Percentiles rank a stretch among this genome's conserved stretches.
Evolutionary conservation across 2,113 vertebrate genomes (phyloP).

Genomic region (Abramis brama): DNA sequence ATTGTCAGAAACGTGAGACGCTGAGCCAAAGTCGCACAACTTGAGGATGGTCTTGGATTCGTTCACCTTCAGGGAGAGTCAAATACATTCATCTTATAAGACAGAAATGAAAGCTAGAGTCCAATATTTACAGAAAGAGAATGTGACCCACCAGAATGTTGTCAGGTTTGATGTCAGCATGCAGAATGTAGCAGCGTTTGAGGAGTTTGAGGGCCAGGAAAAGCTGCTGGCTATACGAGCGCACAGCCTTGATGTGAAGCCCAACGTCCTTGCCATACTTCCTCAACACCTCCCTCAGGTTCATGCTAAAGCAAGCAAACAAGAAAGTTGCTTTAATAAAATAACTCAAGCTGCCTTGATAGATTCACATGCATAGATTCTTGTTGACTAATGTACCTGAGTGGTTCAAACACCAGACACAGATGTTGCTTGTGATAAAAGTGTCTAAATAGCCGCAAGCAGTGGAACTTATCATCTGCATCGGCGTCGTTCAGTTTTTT

Average conservation of each 20-base stretch:
- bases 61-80: constrained; percentile 82
- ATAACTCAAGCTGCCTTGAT: neutral
- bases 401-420: constrained; percentile 94
- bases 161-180: constrained; percentile 98
- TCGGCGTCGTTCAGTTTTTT: constrained; percentile 98
- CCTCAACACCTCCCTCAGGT: constrained; percentile 95
- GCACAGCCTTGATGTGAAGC: constrained; percentile 94
- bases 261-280: constrained; percentile 99
- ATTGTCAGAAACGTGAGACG: constrained; percentile 95
- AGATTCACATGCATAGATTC: no score
- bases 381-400: constrained; percentile 81
- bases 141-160: constrained; percentile 90
- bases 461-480: constrained; percentile 98
- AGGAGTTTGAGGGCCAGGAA: constrained; percentile 97
- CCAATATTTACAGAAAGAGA: neutral
- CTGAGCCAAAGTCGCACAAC: constrained; percentile 97
- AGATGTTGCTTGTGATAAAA: constrained; percentile 99
- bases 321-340: neutral
- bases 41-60: constrained; percentile 99
- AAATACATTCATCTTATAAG: neutral
- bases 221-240: constrained; percentile 92
- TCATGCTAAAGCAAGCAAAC: constrained; percentile 82
- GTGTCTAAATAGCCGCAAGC: constrained; percentile 92
- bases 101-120: neutral
- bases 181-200: constrained; percentile 96